These are phyloP conservation scores for Xylota segnis DNA, from an alignment of 2,888 invertebrate species.

Conservation along the genomic window DNA sequence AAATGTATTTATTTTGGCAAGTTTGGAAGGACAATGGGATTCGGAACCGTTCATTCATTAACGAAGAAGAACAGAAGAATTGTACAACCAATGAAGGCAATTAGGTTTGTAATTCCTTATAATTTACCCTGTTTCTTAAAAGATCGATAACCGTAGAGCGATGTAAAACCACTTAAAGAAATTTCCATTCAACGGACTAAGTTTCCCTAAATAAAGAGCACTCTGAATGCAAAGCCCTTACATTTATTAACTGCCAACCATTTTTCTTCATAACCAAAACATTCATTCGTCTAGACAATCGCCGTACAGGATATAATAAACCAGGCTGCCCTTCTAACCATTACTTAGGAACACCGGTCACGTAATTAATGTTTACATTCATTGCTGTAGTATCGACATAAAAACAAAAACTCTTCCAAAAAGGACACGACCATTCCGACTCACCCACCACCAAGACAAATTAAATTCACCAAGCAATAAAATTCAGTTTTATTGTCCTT, in stretches of 20 bases:
- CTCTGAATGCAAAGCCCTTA: no score
- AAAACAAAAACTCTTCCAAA: constrained; percentile 2
- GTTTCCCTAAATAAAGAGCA: no score
- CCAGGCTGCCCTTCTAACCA: constrained; percentile 7
- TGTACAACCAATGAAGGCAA: no score
- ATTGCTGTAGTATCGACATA: neutral
- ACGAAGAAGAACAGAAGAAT: no score
- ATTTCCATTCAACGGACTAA: no score
- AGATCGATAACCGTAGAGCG: no score
- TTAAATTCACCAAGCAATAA: constrained; percentile 33
- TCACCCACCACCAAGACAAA: neutral
- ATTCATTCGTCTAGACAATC: constrained; percentile 39
- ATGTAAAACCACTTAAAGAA: no score
- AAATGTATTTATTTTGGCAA: no score
- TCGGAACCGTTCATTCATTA: no score
- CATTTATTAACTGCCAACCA: constrained; percentile 1
- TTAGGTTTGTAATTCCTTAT: no score
- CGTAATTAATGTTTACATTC: constrained; percentile 54
- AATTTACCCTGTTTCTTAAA: no score
- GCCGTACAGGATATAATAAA: constrained; percentile 25
- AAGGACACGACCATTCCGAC: neutral
- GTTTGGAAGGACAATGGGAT: no score
- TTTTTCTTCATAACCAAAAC: constrained; percentile 8
- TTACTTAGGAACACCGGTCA: constrained; percentile 25
- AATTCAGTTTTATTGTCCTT: constrained; percentile 19